These are phyloP conservation scores for Cyprinodon diabolis DNA, from an alignment of 2,797 vertebrate genomes.

Conservation along the genomic window DNA sequence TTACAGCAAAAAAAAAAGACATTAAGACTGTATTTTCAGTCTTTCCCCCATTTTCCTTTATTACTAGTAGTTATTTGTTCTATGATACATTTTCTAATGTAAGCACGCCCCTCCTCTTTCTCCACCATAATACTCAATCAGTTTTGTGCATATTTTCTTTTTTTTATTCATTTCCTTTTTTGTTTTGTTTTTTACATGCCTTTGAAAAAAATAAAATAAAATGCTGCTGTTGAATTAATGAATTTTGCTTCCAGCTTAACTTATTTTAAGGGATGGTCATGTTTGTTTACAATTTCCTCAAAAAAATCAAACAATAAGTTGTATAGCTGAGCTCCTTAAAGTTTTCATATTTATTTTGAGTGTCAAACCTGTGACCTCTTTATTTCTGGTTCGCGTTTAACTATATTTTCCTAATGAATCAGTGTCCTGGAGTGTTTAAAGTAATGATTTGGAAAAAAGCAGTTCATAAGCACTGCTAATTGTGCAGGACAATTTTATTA, in stretches of 20 bases:
- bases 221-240: constrained; percentile 76
- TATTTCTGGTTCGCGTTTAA: background rate
- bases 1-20: constrained; percentile 74
- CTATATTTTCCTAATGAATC: background rate
- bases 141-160: constrained; percentile 66
- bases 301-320: background rate
- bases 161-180: constrained; percentile 20
- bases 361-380: background rate
- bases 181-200: constrained; percentile 79
- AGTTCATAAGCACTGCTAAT: background rate
- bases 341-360: background rate
- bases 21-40: constrained; percentile 57
- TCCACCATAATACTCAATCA: constrained; percentile 64
- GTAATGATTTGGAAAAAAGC: background rate
- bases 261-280: constrained; percentile 5
- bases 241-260: background rate
- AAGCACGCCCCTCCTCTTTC: constrained; percentile 44
- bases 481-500: background rate
- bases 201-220: constrained; percentile 78
- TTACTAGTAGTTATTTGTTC: constrained; percentile 58
- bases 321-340: background rate
- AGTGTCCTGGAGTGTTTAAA: too few relatives aligned
- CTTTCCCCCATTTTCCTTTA: constrained; percentile 44
- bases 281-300: too few relatives aligned
- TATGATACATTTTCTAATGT: constrained; percentile 62